phyloP scores from a whole-genome alignment of 2,113 vertebrate genomes.

The Etia nguti region DNA sequence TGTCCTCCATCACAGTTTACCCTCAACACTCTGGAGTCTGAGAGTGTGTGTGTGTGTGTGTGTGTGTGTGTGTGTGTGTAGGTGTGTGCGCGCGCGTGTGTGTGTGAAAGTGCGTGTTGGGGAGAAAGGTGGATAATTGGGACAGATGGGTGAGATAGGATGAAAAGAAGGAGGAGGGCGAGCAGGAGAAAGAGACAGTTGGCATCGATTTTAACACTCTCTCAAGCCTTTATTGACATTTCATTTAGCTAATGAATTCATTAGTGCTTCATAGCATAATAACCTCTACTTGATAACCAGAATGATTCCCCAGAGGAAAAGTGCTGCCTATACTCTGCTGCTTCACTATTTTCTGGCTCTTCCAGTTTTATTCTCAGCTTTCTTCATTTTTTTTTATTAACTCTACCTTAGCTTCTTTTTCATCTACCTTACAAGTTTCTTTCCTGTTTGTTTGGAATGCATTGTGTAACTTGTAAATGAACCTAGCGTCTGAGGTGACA shows the following conservation, averaged over 20 bases:
- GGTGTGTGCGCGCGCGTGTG: neutral
- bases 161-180: conserved; percentile 18
- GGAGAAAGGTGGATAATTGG: conserved; percentile 52
- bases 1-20: conserved; percentile 66
- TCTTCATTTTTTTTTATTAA: neutral
- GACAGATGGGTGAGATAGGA: conserved; percentile 56
- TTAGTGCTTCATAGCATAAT: conserved; percentile 62
- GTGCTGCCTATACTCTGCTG: neutral
- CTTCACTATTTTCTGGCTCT: conserved; percentile 21
- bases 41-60: neutral
- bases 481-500: conserved; percentile 26
- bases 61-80: neutral
- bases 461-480: conserved; percentile 43
- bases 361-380: conserved; percentile 1
- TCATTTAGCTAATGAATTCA: conserved; percentile 72
- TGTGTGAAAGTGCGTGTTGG: neutral
- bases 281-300: conserved; percentile 62
- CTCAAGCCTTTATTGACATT: conserved; percentile 68
- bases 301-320: conserved; percentile 24
- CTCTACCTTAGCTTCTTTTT: neutral
- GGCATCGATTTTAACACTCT: conserved; percentile 59
- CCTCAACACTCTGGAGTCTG: conserved; percentile 31
- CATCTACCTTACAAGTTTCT: neutral
- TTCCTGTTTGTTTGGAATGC: conserved; percentile 24
- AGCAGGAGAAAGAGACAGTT: conserved; percentile 30